Percentiles rank a stretch among this genome's conserved stretches.
These are phyloP conservation scores for Maniola hyperantus DNA, from an alignment of 2,888 invertebrate genomes.

Conservation along the genomic window DNA sequence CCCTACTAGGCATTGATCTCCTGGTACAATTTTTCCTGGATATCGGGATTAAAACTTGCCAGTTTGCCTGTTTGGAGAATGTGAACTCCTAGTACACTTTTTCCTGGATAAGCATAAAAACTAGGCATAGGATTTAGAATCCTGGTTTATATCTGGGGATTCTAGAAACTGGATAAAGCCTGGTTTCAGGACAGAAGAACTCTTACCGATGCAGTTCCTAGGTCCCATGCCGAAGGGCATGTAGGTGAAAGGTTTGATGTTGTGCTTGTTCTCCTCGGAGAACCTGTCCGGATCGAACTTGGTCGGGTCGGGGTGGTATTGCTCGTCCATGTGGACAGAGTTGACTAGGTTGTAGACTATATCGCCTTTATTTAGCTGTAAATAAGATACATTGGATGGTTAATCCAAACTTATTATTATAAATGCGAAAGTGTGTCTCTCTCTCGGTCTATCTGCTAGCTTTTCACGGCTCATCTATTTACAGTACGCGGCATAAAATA, in stretches of 20 bases:
- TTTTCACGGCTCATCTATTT: too few relatives aligned
- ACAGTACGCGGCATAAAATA: too few relatives aligned
- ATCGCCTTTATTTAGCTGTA: constrained; percentile 54
- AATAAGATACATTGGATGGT: not conserved
- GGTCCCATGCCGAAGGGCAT: constrained; percentile 81
- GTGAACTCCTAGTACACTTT: too few relatives aligned
- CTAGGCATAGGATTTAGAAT: too few relatives aligned
- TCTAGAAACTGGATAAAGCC: too few relatives aligned
- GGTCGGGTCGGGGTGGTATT: constrained; percentile 52
- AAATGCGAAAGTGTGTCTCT: too few relatives aligned
- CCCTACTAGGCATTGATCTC: not conserved
- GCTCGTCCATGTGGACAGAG: constrained; percentile 54
- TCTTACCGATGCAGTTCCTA: constrained; percentile 76
- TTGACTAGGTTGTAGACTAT: constrained; percentile 55
- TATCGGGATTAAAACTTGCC: not conserved
- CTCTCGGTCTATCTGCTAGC: too few relatives aligned
- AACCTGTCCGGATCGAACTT: constrained; percentile 72
- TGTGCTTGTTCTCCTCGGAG: constrained; percentile 64
- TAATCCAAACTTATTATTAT: too few relatives aligned
- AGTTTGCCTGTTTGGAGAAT: too few relatives aligned
- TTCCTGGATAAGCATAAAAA: too few relatives aligned
- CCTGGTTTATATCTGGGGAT: too few relatives aligned
- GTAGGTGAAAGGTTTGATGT: constrained; percentile 71
- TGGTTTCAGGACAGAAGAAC: too few relatives aligned
- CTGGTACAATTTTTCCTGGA: not conserved